Base-by-base conservation (phyloP, 2,797 vertebrate genomes). In the Sebastolobus altivelis region DNA sequence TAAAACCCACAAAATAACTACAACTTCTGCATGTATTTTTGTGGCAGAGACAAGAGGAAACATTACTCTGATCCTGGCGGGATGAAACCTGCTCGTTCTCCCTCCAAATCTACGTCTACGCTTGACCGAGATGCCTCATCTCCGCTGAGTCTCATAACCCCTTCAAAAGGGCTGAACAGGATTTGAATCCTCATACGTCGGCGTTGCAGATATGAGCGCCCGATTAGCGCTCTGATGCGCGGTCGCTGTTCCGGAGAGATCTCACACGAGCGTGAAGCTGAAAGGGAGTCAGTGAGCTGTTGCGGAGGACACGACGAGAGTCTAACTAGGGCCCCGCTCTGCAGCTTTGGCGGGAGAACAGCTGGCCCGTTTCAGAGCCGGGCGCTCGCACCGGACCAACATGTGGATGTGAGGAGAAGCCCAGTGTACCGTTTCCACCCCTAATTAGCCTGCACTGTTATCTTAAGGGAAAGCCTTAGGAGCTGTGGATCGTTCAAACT, bases 381-480 rank as follows among this genome's bases (percentile, higher is more conserved):
- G 72, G 43, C 2, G 9, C 82, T 77, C 13, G 56, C 72, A 43
- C 3, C 54, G 62, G 68, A 87, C 83, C 79, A 82, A 90, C 88
- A 88, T 87, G 84, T 84, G 84, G 87, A 92, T 83, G 81, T 77
- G 84, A 87, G 74, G 85, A 75, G 76, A 84, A 78, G 85, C 65
- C 87, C 79, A 86, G 79, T 65, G 88, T 80, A 87, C 59, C 81
- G 75, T 89, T 93, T 92, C 91, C 89, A 84, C 46, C 79, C 72
- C 56, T 89, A 86, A 93, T 92, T 83, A 90, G 70, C 88, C 81
- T 43, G 70, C 49, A 3, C 55, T 86, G 83, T 92, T 93, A 85
- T 92, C 89, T 74, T 81, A 83, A 89, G 84, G 87, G 87, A 92
- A 91, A 87, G 85, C 88, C 85, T 88, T 75, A 72, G 83, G 84